These are phyloP conservation scores for Diarsia mendica DNA, from an alignment of 2,888 invertebrate genomes.

Conservation along the genomic window DNA sequence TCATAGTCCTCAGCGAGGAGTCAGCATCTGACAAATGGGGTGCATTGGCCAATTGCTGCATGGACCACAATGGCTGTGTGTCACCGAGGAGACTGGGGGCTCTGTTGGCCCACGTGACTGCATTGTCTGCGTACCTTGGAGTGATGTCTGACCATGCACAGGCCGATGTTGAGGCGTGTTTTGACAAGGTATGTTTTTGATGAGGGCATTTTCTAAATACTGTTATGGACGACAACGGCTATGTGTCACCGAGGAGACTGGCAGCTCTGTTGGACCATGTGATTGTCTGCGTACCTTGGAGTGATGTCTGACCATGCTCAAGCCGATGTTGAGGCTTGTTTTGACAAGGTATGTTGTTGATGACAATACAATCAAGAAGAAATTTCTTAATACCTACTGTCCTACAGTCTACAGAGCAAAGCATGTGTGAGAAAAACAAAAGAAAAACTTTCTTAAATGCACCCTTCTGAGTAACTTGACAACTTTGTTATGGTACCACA, in stretches of 20 bases:
- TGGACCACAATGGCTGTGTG: slow-evolving; percentile 94
- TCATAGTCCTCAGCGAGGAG: slow-evolving; percentile 92
- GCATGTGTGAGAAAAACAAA: too few relatives aligned
- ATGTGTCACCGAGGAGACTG: too few relatives aligned
- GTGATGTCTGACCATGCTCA: slow-evolving; percentile 91
- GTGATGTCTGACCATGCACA: slow-evolving; percentile 91
- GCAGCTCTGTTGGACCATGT: too few relatives aligned
- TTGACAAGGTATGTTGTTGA: slow-evolving; percentile 89
- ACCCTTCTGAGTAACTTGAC: too few relatives aligned
- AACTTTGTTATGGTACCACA: too few relatives aligned
- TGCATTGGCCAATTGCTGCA: slow-evolving; percentile 92
- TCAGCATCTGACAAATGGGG: slow-evolving; percentile 91
- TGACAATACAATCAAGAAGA: neutral
- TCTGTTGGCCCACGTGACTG: slow-evolving; percentile 91
- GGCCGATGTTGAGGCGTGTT: slow-evolving; percentile 93
- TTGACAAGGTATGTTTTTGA: slow-evolving; percentile 89
- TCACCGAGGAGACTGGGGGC: slow-evolving; percentile 91
- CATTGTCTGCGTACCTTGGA: slow-evolving; percentile 91
- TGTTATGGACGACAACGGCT: too few relatives aligned
- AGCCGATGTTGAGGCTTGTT: slow-evolving; percentile 93
- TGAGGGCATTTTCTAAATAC: neutral
- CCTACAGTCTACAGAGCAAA: too few relatives aligned
- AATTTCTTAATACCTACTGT: too few relatives aligned
- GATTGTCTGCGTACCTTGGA: slow-evolving; percentile 88
- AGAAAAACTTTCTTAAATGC: neutral